Evolutionary conservation across 2,113 vertebrate genomes (phyloP), one percentile per base, ranked within the genome.

Genomic region (Podarcis cretensis): DNA sequence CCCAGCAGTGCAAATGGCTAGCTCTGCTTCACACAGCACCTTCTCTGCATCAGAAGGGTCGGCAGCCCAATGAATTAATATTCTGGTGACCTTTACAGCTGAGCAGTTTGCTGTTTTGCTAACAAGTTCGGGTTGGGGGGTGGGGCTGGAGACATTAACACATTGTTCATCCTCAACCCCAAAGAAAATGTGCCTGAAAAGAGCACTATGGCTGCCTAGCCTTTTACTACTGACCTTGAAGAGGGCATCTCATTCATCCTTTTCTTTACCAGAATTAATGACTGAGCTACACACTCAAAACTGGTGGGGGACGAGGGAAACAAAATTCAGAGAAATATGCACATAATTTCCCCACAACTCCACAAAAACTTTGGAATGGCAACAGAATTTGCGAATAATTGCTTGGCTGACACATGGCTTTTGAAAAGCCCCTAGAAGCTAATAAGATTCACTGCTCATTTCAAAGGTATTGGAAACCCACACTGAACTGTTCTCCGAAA

Each of bases 1-100:
- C 91, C 84, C 48, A 93, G 88, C 85, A 87, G 30, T 80, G 84
- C 91, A 88, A 90, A 94, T 63, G 85, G 95, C 87, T 88, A 92
- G 81, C 73, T 63, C 63, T 84, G 89, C 90, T 89, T 94, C 89
- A 92, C 80, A 83, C 88, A 84, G 85, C 79, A 35, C 35, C 84
- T 81, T 54, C 35, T 76, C 80, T 20, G 80, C 79, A 86, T 89
- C 77, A 89, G 92, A 94, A 87, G 89, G 84, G 87, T 90, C 91
- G 74, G 88, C 91, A 94, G 91, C 83, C 83, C 89, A 94, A 63
- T 63, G 89, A 81, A 89, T 92, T 90, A 83, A 90, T 9, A 4
- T 91, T 84, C 89, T 78, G 89, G 89, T 92, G 90, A 92, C 83
- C 79, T 92, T 96, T 95, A 91, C 87, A 92, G 77, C 92, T 87